These are phyloP conservation scores for Pelosia muscerda DNA, from an alignment of 2,888 invertebrate genomes.

Conservation along the genomic window DNA sequence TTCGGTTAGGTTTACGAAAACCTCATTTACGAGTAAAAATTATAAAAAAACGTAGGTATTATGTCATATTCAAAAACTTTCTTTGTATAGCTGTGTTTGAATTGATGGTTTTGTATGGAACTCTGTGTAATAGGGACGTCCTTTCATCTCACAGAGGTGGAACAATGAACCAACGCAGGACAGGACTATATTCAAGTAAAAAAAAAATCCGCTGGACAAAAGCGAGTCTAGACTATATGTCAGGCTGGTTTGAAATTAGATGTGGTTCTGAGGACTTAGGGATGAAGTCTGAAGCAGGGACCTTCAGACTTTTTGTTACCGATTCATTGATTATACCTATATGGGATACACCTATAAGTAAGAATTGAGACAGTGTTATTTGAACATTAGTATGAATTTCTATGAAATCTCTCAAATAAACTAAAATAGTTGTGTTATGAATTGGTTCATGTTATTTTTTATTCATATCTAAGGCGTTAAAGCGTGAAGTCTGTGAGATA, in stretches of 20 bases:
- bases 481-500: not conserved
- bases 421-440: not conserved
- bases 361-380: not conserved
- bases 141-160: slow-evolving; percentile 61
- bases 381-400: not conserved
- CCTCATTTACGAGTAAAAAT: not conserved
- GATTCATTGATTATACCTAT: slow-evolving; percentile 29
- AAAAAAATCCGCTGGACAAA: slow-evolving; percentile 68
- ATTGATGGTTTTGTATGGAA: slow-evolving; percentile 45
- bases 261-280: slow-evolving; percentile 43
- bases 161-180: slow-evolving; percentile 73
- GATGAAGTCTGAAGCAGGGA: no score
- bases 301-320: slow-evolving; percentile 36
- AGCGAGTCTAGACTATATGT: slow-evolving; percentile 66
- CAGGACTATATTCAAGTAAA: slow-evolving; percentile 70
- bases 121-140: slow-evolving; percentile 50
- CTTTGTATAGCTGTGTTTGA: slow-evolving; percentile 36
- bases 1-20: not conserved
- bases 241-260: slow-evolving; percentile 67
- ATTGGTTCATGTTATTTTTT: not conserved
- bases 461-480: not conserved
- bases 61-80: slow-evolving; percentile 22
- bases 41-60: not conserved
- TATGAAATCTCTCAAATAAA: not conserved
- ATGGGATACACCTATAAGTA: not conserved